Percentiles rank a stretch among this genome's conserved stretches.
Evolutionary conservation across 2,113 vertebrate genomes (phyloP).

Genomic region (Crotalus tigris): DNA sequence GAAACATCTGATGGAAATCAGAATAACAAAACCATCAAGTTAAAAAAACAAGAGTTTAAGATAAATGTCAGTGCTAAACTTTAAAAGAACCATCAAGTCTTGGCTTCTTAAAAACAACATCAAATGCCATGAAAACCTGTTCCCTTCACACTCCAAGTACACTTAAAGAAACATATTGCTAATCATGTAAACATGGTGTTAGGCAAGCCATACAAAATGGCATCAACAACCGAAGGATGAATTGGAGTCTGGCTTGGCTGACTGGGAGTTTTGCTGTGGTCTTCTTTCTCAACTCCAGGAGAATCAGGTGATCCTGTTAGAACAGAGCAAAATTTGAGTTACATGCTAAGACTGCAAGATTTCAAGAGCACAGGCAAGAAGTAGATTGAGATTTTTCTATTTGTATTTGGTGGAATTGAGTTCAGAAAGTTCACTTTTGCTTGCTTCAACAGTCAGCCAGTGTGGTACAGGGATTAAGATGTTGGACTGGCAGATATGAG

Average conservation of each 20-base stretch:
- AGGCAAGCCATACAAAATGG: slow-evolving; percentile 79
- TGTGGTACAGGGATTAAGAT: background rate
- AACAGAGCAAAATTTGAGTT: background rate
- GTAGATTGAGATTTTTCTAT: background rate
- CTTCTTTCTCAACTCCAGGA: slow-evolving; percentile 28
- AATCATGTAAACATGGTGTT: slow-evolving; percentile 53
- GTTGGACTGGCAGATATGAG: background rate
- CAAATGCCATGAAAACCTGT: background rate
- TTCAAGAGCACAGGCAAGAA: background rate
- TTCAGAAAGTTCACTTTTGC: background rate
- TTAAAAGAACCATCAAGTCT: background rate
- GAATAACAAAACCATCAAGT: background rate
- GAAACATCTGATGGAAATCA: background rate
- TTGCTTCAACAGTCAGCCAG: background rate
- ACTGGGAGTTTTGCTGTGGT: background rate
- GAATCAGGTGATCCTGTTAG: slow-evolving; percentile 45
- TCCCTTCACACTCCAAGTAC: background rate
- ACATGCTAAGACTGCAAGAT: background rate
- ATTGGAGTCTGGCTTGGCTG: slow-evolving; percentile 18
- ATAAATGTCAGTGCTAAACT: background rate
- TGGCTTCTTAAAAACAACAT: background rate
- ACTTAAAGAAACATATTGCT: background rate
- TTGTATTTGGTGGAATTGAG: background rate
- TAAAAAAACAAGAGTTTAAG: background rate
- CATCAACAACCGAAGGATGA: slow-evolving; percentile 65